Percentiles rank a stretch among this genome's conserved stretches.
Conservation (phyloP, 2,113 vertebrate species). For the Cyrtonyx montezumae region DNA sequence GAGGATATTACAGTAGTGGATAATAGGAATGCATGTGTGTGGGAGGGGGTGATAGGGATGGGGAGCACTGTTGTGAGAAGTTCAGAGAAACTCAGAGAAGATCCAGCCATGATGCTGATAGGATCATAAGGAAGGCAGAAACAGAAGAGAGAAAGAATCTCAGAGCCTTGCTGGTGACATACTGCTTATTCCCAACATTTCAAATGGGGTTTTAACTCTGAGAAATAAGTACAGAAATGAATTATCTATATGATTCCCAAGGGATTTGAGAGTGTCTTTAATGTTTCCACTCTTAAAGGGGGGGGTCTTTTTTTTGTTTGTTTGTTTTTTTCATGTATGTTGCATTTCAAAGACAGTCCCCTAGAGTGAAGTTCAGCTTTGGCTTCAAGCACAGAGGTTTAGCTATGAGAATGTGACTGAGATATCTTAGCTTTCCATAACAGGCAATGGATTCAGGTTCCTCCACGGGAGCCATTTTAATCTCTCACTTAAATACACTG, state of each 20-base stretch:
- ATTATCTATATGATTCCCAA: slow-evolving; percentile 40
- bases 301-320: slow-evolving; percentile 5
- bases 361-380: slow-evolving; percentile 53
- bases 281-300: slow-evolving; percentile 35
- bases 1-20: neutral
- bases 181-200: neutral
- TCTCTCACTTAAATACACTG: neutral
- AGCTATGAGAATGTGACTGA: slow-evolving; percentile 3
- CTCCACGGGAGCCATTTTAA: neutral
- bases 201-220: slow-evolving; percentile 20
- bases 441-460: neutral
- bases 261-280: slow-evolving; percentile 45
- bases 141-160: neutral
- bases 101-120: neutral
- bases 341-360: slow-evolving; percentile 58
- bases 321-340: slow-evolving; percentile 40
- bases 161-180: neutral
- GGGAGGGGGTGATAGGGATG: neutral
- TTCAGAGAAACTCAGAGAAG: neutral
- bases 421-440: slow-evolving; percentile 12
- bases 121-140: neutral
- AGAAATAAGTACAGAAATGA: slow-evolving; percentile 38
- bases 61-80: neutral
- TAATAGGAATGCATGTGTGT: neutral
- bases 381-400: slow-evolving; percentile 24